Evolutionary conservation across 2,113 vertebrate genomes (phyloP).

Genomic region (Dipodomys merriami): DNA sequence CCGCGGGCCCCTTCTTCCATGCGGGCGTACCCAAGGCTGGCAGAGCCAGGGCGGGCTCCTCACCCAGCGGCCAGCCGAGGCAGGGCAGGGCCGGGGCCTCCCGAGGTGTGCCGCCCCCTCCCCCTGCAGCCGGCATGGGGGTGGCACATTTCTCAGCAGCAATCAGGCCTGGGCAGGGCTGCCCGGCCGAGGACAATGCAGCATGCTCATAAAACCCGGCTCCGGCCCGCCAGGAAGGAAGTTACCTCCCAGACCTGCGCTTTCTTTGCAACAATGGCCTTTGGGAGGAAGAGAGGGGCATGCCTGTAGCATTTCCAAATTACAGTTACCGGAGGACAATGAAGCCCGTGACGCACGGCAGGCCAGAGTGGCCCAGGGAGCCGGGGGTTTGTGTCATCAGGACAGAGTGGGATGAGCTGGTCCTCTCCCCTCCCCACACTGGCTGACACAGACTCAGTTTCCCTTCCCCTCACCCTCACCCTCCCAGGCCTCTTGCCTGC

Average conservation of each 20-base stretch:
- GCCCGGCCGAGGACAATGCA: background rate
- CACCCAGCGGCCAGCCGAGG: too few species aligned
- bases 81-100: too few species aligned
- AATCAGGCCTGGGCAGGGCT: background rate
- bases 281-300: background rate
- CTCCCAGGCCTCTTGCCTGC: background rate
- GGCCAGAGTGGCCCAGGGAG: rapidly evolving
- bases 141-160: conserved; percentile 15
- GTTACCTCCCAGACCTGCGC: conserved; percentile 30
- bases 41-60: too few species aligned
- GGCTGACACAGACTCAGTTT: background rate
- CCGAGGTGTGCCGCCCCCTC: too few species aligned
- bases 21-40: too few species aligned
- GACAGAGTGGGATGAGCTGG: background rate
- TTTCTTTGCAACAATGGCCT: conserved; percentile 12
- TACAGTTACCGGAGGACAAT: conserved; percentile 60
- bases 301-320: conserved; percentile 48
- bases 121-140: background rate
- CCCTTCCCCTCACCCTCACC: background rate
- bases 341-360: background rate
- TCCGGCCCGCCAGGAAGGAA: conserved; percentile 70
- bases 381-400: background rate
- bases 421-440: background rate
- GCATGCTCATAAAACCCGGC: background rate
- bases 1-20: too few species aligned